Percentiles rank a stretch among this genome's conserved stretches.
Conservation (phyloP, 1,140 invertebrate genomes). For the Drosophila truncata region DNA sequence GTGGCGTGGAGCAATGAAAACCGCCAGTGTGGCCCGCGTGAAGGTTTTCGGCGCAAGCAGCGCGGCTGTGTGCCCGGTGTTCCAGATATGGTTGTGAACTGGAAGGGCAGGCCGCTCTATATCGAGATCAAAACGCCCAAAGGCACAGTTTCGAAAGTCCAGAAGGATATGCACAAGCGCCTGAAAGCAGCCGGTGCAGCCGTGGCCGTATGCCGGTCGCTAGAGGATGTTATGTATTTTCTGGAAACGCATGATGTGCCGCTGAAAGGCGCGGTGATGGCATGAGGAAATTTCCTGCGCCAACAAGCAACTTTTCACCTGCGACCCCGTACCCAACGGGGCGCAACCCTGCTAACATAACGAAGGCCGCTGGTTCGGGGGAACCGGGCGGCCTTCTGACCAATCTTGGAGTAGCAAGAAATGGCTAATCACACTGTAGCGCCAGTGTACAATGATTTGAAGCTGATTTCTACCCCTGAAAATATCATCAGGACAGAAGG, state of each 20-base stretch:
- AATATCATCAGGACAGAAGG: too few relatives aligned
- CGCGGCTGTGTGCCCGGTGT: neutral
- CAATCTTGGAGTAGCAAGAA: neutral
- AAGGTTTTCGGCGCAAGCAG: neutral
- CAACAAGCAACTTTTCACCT: too few relatives aligned
- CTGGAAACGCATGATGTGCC: neutral
- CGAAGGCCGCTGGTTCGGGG: conserved; percentile 2
- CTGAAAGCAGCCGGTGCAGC: neutral
- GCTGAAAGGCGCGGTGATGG: neutral
- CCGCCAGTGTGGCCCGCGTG: neutral
- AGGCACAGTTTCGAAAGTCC: neutral
- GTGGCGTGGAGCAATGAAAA: neutral
- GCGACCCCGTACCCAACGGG: neutral
- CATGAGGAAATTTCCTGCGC: too few relatives aligned
- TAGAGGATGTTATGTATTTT: neutral
- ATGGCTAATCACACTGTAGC: too few relatives aligned
- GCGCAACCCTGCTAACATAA: neutral
- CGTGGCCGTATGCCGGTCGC: neutral
- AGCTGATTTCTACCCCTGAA: too few relatives aligned
- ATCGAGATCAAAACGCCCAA: neutral
- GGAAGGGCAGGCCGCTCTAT: neutral
- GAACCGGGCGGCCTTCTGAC: conserved; percentile 1
- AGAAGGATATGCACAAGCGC: neutral
- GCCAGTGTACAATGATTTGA: too few relatives aligned
- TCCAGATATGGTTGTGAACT: neutral